phyloP scores from a whole-genome alignment of 2,888 invertebrate species.

The Seira ritae region DNA sequence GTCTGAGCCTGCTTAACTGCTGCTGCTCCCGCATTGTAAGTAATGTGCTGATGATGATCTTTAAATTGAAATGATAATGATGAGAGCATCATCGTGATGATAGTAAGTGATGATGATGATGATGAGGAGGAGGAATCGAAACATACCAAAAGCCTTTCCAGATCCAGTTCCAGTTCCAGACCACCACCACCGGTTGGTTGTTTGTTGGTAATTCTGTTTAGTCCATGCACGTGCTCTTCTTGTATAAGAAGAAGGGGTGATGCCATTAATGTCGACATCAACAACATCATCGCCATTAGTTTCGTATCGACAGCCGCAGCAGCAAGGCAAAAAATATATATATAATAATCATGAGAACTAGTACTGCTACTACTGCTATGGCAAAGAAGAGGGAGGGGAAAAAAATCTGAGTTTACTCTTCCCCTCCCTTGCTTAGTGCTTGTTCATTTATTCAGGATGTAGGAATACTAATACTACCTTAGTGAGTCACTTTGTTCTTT shows the following conservation, averaged over 20 bases:
- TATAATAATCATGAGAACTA: background rate
- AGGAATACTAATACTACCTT: too few relatives aligned
- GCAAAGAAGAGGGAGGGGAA: background rate
- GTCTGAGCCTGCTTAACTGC: background rate
- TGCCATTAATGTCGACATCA: conserved; percentile 29
- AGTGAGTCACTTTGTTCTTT: conserved; percentile 8
- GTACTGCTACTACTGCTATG: too few relatives aligned
- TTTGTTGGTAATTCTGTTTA: background rate
- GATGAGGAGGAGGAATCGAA: conserved; percentile 55
- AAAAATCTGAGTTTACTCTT: background rate
- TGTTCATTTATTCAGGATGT: background rate
- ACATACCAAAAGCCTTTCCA: conserved; percentile 19
- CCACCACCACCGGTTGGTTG: background rate
- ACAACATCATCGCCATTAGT: background rate
- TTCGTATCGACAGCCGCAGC: background rate
- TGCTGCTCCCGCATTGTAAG: background rate
- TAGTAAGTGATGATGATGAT: conserved; percentile 6
- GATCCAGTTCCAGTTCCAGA: background rate
- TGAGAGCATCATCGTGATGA: conserved; percentile 33
- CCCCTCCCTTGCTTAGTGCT: conserved; percentile 6
- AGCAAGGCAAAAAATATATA: background rate
- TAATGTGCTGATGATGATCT: conserved; percentile 47
- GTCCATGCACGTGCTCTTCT: conserved; percentile 34
- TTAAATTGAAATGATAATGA: conserved; percentile 56
- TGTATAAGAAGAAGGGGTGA: conserved; percentile 12